Evolutionary conservation across 2,113 vertebrate species (phyloP), one percentile per base, ranked within the genome.

Genomic region (Notechis scutatus): DNA sequence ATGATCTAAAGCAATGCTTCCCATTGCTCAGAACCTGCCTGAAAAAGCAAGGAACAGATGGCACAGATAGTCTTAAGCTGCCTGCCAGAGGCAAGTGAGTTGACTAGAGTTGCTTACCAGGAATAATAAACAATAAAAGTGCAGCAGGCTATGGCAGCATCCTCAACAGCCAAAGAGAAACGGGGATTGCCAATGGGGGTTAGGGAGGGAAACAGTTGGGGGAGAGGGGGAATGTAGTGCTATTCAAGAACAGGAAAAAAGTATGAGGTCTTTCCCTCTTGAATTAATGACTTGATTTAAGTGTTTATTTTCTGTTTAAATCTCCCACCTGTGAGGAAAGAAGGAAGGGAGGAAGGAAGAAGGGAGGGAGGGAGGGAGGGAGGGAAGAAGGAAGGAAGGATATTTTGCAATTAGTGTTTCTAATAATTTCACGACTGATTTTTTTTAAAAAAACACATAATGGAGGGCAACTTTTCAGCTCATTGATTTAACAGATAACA

Each of bases 391-490:
- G 7, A 5, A 92, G 88, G 5, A 88, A 29, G 5, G 21, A 12
- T 92, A 9, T 39, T 26, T 92, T 90, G 57, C 7, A 92, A 56
- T 54, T 92, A 52, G 45, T 89, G 57, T 54, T 61, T 26, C 93
- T 92, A 95, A 93, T 91, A 94, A 18, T 39, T 47, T 91, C 87
- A 56, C 91, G 94, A 91, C 11, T 34, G 92, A 45, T 92, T 93
- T 55, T 93, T 88, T 18, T 59, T 24, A 24, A 59, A 59, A 50
- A 50, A 52, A 3, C 64, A 24, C 24, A 39, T 9, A 93, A 12
- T 57, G 54, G 55, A 92, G 23, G 90, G 20, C 5, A 95, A 42
- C 39, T 96, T 95, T 96, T 94, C 90, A 96, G 81, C 92, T 95
- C n/a, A 0, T 21, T 95, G 86, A 94, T 91, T 50, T 9, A 50